These are phyloP conservation scores for Taxidea taxus DNA, from an alignment of 2,113 vertebrate genomes.

Conservation along the genomic window DNA sequence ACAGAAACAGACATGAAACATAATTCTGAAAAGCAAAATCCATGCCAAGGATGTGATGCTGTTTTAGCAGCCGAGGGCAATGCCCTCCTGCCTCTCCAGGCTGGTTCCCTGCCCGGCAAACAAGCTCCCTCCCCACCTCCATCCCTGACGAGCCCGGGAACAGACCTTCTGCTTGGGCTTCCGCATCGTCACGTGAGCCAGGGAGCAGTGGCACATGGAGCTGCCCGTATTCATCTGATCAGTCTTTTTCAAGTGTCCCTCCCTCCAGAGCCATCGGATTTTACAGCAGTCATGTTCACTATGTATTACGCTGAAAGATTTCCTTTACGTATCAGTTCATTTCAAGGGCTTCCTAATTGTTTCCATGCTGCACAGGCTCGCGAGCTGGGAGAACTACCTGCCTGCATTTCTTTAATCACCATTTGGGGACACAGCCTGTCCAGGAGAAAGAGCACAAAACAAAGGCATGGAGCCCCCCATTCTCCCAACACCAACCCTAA, in stretches of 20 bases:
- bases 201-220: accelerated
- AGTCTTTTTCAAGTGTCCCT: not conserved
- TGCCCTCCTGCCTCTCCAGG: accelerated
- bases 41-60: accelerated
- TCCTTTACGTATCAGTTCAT: not conserved
- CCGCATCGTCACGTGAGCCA: accelerated
- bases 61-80: accelerated
- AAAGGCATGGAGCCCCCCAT: accelerated
- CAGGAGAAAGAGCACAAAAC: too few species aligned
- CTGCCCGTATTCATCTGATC: accelerated
- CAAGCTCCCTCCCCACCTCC: accelerated
- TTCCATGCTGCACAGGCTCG: accelerated
- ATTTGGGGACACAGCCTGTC: not conserved
- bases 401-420: not conserved
- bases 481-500: not conserved
- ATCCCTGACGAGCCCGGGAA: accelerated
- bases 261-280: accelerated
- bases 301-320: accelerated
- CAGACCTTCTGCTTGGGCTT: accelerated
- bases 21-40: not conserved
- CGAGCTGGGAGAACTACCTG: not conserved
- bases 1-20: accelerated
- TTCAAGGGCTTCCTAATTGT: not conserved
- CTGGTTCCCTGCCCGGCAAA: accelerated
- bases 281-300: not conserved